A percentile compares a stretch with the other conserved stretches of the same genome.
These are phyloP conservation scores for Blastobasis adustella DNA, from an alignment of 2,888 invertebrate species.

Conservation along the genomic window DNA sequence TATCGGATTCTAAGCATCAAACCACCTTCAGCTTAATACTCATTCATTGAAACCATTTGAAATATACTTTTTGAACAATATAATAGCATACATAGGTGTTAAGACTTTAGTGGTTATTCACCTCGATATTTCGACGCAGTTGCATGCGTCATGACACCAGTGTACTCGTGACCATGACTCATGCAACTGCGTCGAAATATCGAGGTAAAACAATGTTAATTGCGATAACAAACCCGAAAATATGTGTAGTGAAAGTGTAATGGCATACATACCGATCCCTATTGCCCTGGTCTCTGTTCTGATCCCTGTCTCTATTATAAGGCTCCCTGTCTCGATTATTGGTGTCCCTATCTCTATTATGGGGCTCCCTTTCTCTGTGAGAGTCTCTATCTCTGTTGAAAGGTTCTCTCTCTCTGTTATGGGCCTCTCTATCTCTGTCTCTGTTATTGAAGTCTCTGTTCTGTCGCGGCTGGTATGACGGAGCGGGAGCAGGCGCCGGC, in stretches of 20 bases:
- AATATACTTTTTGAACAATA: too few relatives aligned
- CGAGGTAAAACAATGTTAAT: too few relatives aligned
- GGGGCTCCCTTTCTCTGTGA: slow-evolving; percentile 6
- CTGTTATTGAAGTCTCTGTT: slow-evolving; percentile 22
- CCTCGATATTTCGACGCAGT: too few relatives aligned
- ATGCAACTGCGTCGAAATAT: too few relatives aligned
- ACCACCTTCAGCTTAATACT: too few relatives aligned
- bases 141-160: too few relatives aligned
- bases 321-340: neutral
- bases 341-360: slow-evolving; percentile 5
- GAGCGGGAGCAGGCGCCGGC: slow-evolving; percentile 13
- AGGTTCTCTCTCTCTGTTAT: neutral
- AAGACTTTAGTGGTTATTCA: too few relatives aligned
- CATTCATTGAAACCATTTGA: too few relatives aligned
- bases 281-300: slow-evolving; percentile 4
- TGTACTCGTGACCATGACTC: too few relatives aligned
- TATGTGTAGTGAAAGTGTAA: neutral
- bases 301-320: neutral
- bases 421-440: slow-evolving; percentile 13
- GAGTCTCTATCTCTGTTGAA: slow-evolving; percentile 2
- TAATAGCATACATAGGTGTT: too few relatives aligned
- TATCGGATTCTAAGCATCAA: too few relatives aligned
- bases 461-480: slow-evolving; percentile 15
- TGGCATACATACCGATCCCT: neutral
- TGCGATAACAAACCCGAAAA: too few relatives aligned